Evolutionary conservation across 2,797 vertebrate species (phyloP), one percentile per base, ranked within the genome.

Genomic region (Paramormyrops hopkinsi): DNA sequence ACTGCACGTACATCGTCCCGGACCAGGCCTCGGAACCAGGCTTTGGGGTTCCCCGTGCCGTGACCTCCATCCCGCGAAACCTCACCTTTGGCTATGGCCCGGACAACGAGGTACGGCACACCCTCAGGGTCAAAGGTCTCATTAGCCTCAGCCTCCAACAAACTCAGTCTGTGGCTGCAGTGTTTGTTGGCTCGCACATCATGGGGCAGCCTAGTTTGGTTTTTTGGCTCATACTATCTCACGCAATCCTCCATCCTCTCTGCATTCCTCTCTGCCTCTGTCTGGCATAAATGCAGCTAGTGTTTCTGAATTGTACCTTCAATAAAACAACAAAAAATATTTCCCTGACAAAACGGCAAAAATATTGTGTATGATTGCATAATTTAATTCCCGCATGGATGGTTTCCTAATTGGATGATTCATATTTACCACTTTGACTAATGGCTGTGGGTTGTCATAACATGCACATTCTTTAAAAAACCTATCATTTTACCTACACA

Each of bases 1-100:
- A 92, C 91, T 96, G 95, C 93, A 96, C 96, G 89, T 96, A 96
- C 94, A 95, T 96, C 3, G 95, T 96, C 9, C 95, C 94, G 0
- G 95, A 97, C 93, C 96, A 96, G 92, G 92, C 89, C 2, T 93
- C 92, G 0, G 95, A 96, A 65, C 94, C 93, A 0, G 89, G 90
- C 12, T 94, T 96, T 91, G 91, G 91, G 69, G 89, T 95, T 17
- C 95, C 95, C 73, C 93, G 90, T 86, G 96, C 95, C 29, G 93
- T 95, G 94, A 95, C 95, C 7, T 96, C 96, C 91, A 94, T 97
- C 69, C 96, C 96, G 0, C 93, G 94, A 1, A 96, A 96, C 91
- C 95, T 97, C 83, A 92, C 94, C 88, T 96, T 97, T 25, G 91
- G 93, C 11, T 93, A 95, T 88, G 62, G 90, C 91, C 17, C 89